Evolutionary conservation across 2,113 vertebrate genomes (phyloP).

Genomic region (Zosterops hypoxanthus): DNA sequence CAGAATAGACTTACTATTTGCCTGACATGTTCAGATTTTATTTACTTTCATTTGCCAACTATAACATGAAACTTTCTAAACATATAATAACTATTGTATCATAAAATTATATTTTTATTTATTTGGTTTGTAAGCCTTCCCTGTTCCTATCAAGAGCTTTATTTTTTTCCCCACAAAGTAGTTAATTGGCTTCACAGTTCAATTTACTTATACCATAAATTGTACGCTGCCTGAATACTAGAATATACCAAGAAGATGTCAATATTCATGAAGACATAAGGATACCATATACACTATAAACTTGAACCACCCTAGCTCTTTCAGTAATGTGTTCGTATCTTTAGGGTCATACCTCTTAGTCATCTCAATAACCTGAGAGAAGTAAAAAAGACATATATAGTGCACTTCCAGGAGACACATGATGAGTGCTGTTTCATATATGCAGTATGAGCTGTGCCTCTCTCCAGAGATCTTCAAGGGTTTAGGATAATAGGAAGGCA

Average conservation of each 20-base stretch:
- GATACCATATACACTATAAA: not conserved
- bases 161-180: not conserved
- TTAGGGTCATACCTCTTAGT: not conserved
- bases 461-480: slow-evolving; percentile 28
- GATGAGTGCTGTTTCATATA: not conserved
- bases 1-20: not conserved
- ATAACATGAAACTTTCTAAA: not conserved
- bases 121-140: not conserved
- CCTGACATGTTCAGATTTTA: not conserved
- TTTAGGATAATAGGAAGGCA: slow-evolving; percentile 36
- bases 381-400: not conserved
- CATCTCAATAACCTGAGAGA: not conserved
- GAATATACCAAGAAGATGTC: not conserved
- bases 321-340: not conserved
- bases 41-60: not conserved
- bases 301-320: not conserved
- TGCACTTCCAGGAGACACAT: not conserved
- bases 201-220: not conserved
- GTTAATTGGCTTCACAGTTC: not conserved
- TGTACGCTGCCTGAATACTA: not conserved
- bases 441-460: not conserved
- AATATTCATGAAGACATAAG: not conserved
- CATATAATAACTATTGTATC: not conserved
- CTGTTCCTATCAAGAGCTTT: not conserved
- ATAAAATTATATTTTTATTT: not conserved